Conservation (phyloP, 2,888 invertebrate species). For the Drosophila leonis region DNA sequence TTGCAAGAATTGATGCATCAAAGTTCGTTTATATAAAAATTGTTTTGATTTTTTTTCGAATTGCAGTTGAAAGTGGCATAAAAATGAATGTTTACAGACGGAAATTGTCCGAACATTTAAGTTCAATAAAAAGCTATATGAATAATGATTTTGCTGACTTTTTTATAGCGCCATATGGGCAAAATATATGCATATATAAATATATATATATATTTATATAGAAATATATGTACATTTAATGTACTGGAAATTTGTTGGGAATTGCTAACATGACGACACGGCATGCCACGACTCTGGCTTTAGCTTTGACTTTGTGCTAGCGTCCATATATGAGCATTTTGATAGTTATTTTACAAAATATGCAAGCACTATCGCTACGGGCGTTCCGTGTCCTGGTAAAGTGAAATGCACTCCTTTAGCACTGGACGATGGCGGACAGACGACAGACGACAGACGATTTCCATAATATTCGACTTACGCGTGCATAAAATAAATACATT, state of each 20-base stretch:
- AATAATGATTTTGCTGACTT: not conserved
- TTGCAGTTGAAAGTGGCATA: not conserved
- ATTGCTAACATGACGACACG: constrained; percentile 50
- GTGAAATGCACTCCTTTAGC: constrained; percentile 47
- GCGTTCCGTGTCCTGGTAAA: constrained; percentile 53
- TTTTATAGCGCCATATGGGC: constrained; percentile 9
- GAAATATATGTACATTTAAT: not conserved
- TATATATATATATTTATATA: not conserved
- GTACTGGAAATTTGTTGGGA: constrained; percentile 23
- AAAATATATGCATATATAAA: not conserved
- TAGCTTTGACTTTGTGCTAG: constrained; percentile 18
- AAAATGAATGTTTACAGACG: constrained; percentile 1
- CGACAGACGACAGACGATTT: not conserved
- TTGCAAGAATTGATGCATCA: not conserved
- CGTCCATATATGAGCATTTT: constrained; percentile 4
- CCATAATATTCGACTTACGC: constrained; percentile 4
- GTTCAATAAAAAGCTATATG: not conserved
- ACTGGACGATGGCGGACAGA: not conserved
- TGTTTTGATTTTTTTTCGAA: not conserved
- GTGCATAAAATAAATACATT: constrained; percentile 2
- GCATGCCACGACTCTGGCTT: constrained; percentile 37
- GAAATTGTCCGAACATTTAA: constrained; percentile 6
- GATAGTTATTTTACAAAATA: constrained; percentile 32
- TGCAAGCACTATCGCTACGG: constrained; percentile 55
- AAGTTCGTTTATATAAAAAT: not conserved